Percentiles rank a stretch among this genome's conserved stretches.
phyloP scores from a whole-genome alignment of 2,797 vertebrate genomes.

The Phyllotis vaccarum region DNA sequence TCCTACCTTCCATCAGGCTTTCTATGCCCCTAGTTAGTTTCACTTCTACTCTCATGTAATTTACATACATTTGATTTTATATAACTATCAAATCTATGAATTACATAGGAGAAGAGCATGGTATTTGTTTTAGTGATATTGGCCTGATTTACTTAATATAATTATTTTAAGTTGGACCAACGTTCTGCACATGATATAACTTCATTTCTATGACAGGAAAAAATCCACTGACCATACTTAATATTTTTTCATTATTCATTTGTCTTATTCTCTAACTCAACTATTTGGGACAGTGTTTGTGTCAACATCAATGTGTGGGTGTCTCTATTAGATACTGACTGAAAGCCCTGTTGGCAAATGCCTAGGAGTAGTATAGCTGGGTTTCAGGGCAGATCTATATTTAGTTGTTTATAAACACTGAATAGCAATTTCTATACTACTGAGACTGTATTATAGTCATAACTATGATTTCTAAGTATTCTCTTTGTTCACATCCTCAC shows the following conservation, averaged over 20 bases:
- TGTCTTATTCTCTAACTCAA: background rate
- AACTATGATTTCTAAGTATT: no score
- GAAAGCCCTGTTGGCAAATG: background rate
- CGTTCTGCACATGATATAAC: background rate
- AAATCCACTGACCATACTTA: no score
- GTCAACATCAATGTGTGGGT: background rate
- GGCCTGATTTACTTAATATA: no score
- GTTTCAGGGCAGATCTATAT: background rate
- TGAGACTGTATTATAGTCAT: background rate
- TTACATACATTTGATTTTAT: background rate
- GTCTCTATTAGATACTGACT: background rate
- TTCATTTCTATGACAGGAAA: background rate
- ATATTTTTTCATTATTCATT: background rate
- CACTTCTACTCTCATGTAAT: background rate
- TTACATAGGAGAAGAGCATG: background rate
- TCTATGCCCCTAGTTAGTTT: background rate
- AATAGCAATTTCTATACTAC: background rate
- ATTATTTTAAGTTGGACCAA: background rate
- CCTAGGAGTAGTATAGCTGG: background rate
- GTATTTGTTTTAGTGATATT: background rate
- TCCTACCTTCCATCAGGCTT: background rate
- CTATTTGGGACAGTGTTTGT: background rate
- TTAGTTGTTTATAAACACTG: background rate
- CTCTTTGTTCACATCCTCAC: background rate
- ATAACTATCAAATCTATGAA: background rate